Evolutionary conservation across 2,888 invertebrate genomes (phyloP), one percentile per base, ranked within the genome.

Genomic region (Autographa pulchrina): DNA sequence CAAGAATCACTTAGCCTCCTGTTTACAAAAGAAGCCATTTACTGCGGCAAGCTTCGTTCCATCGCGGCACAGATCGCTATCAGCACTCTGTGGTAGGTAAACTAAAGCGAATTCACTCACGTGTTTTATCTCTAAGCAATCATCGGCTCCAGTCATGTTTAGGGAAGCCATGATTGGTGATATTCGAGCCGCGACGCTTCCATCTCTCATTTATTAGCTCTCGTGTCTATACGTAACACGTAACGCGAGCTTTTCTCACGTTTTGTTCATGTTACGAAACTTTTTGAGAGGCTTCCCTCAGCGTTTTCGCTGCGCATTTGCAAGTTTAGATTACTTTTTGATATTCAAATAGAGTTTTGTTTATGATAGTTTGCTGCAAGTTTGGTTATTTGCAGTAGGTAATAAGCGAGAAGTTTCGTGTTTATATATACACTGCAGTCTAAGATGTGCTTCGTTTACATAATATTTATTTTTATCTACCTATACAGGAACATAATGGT

Each of bases 1-100:
- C 8, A 16, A 9, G 20, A 67, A 2, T 38, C 60, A 43, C 62
- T 59, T n/a, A 58, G 52, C 35, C 59, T n/a, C 16, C 11, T 32
- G 32, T 59, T 31, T 59, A 56, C 59, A 56, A 41, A 61, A 58
- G 43, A 32, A 60, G 38, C 43, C 0, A 6, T 41, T 6, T 8
- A n/a, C 20, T 58, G 11, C 25, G 11, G 70, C 59, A 70, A 72
- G 52, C 65, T 70, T 70, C 79, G 56, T 74, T 79, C 68, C 82
- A 81, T 82, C 78, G 77, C 77, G 81, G 77, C 73, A 81, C 77
- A 76, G 75, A 77, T 81, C 83, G 84, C 85, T 85, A 85, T 82
- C 81, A 83, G 79, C 70, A 80, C 70, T 78, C 70, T 66, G 75
- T 61, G 78, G 72, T 65, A 62, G 78, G 70, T 77, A 74, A 63